phyloP scores from a whole-genome alignment of 2,888 invertebrate genomes.

The Himalopsyche anomala region DNA sequence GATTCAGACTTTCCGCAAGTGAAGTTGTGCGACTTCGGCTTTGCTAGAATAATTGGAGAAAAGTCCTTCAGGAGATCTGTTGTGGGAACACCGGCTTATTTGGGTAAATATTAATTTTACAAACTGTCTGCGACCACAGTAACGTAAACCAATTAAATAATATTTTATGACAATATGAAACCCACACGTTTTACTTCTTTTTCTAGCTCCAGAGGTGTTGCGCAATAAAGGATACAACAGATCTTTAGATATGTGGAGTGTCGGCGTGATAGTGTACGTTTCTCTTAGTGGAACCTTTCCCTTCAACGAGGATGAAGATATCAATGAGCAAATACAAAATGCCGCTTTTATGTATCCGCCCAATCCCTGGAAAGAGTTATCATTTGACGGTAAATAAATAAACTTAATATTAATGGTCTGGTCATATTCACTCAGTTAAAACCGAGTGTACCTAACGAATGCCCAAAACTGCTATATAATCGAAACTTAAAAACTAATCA shows the following conservation, averaged over 20 bases:
- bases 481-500: too few relatives aligned
- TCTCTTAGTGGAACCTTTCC: conserved; percentile 99
- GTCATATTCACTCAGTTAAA: too few relatives aligned
- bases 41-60: conserved; percentile 99
- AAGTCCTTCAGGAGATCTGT: conserved; percentile 98
- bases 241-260: conserved; percentile 99
- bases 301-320: conserved; percentile 99
- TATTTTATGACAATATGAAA: background rate
- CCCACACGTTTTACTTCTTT: conserved; percentile 22
- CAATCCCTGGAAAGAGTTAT: conserved; percentile 97
- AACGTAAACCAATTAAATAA: background rate
- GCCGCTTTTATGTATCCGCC: conserved; percentile 99
- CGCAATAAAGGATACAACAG: conserved; percentile 99
- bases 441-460: too few relatives aligned
- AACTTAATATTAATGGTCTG: background rate
- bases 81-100: conserved; percentile 98
- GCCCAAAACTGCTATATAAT: too few relatives aligned
- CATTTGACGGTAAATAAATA: conserved; percentile 83
- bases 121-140: background rate
- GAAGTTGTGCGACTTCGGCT: conserved; percentile 99
- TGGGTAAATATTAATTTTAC: conserved; percentile 79
- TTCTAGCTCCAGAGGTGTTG: conserved; percentile 96
- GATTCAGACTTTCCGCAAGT: conserved; percentile 98
- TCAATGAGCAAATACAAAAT: conserved; percentile 99
- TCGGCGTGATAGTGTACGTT: conserved; percentile 99